Percentiles rank a stretch among this genome's conserved stretches.
Evolutionary conservation across 1,140 invertebrate species (phyloP).

Genomic region (Nasonia vitripennis): DNA sequence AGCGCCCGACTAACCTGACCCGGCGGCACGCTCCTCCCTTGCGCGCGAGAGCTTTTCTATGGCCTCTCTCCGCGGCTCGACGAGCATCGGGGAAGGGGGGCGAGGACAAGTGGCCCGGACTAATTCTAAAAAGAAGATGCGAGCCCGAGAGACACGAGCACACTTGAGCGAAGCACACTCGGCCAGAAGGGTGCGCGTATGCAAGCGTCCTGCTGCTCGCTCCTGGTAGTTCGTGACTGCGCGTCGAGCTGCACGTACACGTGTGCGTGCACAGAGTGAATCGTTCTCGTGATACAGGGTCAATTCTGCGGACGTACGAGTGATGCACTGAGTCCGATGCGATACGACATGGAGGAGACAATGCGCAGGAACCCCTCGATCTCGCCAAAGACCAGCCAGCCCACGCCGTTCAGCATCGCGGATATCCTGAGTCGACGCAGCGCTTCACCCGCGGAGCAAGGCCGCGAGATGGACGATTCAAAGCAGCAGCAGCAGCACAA

Average conservation of each 20-base stretch:
- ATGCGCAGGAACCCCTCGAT: conserved; percentile 57
- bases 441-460: neutral
- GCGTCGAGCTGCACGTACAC: neutral
- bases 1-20: neutral
- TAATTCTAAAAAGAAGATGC: conserved; percentile 57
- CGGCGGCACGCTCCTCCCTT: conserved; percentile 2
- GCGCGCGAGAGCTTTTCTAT: conserved; percentile 7
- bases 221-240: neutral
- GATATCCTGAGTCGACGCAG: conserved; percentile 66
- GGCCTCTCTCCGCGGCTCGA: neutral
- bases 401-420: conserved; percentile 72
- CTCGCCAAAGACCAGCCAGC: conserved; percentile 66
- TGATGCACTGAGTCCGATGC: neutral
- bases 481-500: neutral
- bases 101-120: conserved; percentile 19
- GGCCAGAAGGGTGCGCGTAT: conserved; percentile 60
- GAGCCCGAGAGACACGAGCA: conserved; percentile 61
- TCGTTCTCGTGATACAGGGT: neutral
- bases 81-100: conserved; percentile 12
- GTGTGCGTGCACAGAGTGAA: neutral
- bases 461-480: neutral
- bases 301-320: neutral
- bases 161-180: conserved; percentile 73
- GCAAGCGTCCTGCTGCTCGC: neutral
- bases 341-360: conserved; percentile 54